These are phyloP conservation scores for Microcebus griseorufus DNA, from an alignment of 2,113 vertebrate genomes.

Conservation along the genomic window DNA sequence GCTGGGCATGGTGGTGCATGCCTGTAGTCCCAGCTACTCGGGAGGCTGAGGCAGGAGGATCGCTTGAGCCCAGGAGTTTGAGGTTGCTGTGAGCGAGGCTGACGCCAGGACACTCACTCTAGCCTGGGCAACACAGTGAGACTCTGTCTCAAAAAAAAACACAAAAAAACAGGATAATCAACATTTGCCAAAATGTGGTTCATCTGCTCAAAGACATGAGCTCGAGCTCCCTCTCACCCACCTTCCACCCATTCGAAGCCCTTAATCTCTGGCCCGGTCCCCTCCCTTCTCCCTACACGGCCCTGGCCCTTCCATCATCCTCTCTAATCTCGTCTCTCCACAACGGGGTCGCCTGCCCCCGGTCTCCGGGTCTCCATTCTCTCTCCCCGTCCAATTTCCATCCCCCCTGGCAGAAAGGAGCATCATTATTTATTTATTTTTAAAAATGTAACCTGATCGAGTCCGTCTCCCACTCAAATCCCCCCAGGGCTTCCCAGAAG, in stretches of 20 bases:
- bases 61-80: no score
- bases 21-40: no score
- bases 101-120: no score
- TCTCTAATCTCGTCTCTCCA: background rate
- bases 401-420: background rate
- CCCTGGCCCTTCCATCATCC: background rate
- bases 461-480: background rate
- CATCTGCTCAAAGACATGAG: background rate
- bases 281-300: background rate
- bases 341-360: background rate
- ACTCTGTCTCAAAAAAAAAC: no score
- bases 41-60: no score
- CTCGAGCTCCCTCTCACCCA: background rate
- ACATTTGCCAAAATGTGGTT: background rate
- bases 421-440: background rate
- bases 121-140: no score
- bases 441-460: background rate
- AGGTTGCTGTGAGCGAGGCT: no score
- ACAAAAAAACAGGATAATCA: no score
- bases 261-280: background rate
- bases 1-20: no score
- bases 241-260: background rate
- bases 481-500: background rate
- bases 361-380: background rate
- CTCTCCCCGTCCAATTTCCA: background rate